phyloP scores from a whole-genome alignment of 2,113 vertebrate genomes.

The Climacteris rufus region DNA sequence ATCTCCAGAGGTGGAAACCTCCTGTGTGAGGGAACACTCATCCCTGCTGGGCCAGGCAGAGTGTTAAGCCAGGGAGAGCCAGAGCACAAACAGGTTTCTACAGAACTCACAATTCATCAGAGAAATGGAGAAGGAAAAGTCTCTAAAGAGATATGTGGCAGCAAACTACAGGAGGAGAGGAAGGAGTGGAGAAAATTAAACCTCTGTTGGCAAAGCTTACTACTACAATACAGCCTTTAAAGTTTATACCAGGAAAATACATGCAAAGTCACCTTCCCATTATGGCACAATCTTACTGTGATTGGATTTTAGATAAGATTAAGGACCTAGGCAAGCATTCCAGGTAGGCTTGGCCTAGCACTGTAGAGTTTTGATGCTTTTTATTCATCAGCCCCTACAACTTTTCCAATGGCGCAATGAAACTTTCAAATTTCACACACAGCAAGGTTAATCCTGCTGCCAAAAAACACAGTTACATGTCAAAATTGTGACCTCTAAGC shows the following conservation, averaged over 20 bases:
- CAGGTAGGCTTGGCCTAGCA: neutral
- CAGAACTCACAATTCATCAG: fast-evolving
- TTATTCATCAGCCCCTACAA: neutral
- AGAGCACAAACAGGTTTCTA: neutral
- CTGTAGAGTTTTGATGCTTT: neutral
- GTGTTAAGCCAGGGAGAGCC: neutral
- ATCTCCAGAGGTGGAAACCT: neutral
- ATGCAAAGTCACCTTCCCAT: neutral
- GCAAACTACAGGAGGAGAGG: neutral
- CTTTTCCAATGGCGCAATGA: neutral
- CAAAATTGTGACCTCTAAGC: neutral
- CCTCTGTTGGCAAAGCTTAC: neutral
- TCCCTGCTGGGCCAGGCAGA: neutral
- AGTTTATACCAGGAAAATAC: neutral
- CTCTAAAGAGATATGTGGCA: neutral
- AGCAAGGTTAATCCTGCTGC: neutral
- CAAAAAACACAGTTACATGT: neutral
- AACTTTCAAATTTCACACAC: neutral
- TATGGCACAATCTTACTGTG: neutral
- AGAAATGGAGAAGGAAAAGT: neutral
- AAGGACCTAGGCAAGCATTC: neutral
- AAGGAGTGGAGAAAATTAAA: neutral
- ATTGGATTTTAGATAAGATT: neutral
- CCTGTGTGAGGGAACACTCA: neutral
- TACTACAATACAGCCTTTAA: neutral